A percentile compares a stretch with the other conserved stretches of the same genome.
These are phyloP conservation scores for Lymantria dispar DNA, from an alignment of 2,888 invertebrate species.

Conservation along the genomic window DNA sequence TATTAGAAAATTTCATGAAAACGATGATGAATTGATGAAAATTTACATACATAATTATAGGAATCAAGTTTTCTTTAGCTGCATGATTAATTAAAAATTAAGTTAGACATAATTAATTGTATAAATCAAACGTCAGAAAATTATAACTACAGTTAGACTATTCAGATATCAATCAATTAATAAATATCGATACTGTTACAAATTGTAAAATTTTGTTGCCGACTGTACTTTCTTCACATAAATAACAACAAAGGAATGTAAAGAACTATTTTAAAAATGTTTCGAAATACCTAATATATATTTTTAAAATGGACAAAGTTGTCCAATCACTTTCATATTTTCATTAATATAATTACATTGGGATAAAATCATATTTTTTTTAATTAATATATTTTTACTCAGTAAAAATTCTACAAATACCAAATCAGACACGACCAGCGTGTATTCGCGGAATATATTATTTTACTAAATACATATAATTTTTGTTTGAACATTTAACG, in stretches of 20 bases:
- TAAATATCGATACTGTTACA: too few relatives aligned
- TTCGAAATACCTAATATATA: background rate
- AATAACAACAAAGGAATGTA: slow-evolving; percentile 29
- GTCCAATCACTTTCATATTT: too few relatives aligned
- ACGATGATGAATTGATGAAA: background rate
- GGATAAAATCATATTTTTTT: background rate
- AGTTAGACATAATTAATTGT: too few relatives aligned
- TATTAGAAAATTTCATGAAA: background rate
- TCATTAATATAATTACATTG: too few relatives aligned
- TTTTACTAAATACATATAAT: too few relatives aligned
- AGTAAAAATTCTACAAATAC: background rate
- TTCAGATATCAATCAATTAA: too few relatives aligned
- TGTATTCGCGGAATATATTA: background rate
- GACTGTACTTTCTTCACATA: slow-evolving; percentile 15
- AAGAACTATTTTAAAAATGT: background rate
- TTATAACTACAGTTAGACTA: too few relatives aligned
- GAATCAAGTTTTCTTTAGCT: too few relatives aligned
- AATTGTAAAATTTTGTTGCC: slow-evolving; percentile 9
- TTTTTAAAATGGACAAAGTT: background rate
- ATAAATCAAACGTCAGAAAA: too few relatives aligned
- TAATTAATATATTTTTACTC: background rate
- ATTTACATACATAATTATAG: too few relatives aligned
- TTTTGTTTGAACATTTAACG: too few relatives aligned
- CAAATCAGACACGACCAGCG: background rate
- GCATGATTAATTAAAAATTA: too few relatives aligned